Evolutionary conservation across 2,888 invertebrate genomes (phyloP).

Genomic region (Graphium colonna): DNA sequence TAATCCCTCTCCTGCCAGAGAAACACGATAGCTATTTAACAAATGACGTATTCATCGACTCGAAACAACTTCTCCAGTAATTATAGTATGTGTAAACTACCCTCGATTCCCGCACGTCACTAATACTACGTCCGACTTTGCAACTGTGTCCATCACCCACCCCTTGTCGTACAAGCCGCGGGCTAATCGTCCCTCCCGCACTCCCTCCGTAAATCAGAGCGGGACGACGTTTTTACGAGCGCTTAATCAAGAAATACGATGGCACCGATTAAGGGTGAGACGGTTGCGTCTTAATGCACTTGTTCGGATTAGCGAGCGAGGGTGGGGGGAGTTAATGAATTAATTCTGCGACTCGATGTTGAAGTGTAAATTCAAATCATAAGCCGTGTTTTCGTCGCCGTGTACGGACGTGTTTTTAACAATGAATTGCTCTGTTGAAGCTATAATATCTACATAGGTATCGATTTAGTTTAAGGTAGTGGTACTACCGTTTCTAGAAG

Average conservation of each 20-base stretch:
- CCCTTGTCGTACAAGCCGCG: conserved; percentile 36
- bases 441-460: too few relatives aligned
- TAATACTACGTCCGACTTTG: not conserved
- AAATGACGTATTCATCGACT: too few relatives aligned
- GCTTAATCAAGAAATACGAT: conserved; percentile 67
- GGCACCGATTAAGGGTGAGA: conserved; percentile 65
- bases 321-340: conserved; percentile 2
- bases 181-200: conserved; percentile 55
- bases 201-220: conserved; percentile 57
- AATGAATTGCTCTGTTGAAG: too few relatives aligned
- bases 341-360: not conserved
- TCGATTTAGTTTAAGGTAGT: too few relatives aligned
- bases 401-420: not conserved
- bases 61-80: too few relatives aligned
- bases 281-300: conserved; percentile 69
- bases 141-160: conserved; percentile 3
- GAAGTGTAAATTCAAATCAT: not conserved
- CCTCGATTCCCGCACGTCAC: not conserved
- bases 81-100: too few relatives aligned
- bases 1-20: too few relatives aligned
- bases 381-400: not conserved
- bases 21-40: too few relatives aligned
- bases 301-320: conserved; percentile 38
- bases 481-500: too few relatives aligned
- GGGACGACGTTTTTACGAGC: conserved; percentile 73